phyloP scores from a whole-genome alignment of 2,113 vertebrate genomes.

The Pungitius pungitius region DNA sequence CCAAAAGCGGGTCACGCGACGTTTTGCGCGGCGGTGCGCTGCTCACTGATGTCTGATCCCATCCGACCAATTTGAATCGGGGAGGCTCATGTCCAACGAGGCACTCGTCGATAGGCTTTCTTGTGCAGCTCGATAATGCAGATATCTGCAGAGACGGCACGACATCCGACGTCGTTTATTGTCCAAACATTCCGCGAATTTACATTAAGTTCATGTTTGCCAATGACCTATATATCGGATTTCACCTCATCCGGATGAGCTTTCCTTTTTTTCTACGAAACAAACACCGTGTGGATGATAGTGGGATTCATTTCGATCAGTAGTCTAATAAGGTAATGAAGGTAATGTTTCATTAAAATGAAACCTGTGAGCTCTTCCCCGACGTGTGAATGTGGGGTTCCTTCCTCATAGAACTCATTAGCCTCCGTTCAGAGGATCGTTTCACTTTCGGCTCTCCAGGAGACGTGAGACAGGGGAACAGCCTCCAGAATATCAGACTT shows the following conservation, averaged over 20 bases:
- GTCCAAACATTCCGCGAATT: no score
- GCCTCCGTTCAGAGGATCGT: constrained; percentile 21
- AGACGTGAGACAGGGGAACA: constrained; percentile 23
- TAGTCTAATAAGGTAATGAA: neutral
- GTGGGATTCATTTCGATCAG: constrained; percentile 3
- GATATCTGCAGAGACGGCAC: no score
- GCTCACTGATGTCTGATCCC: constrained; percentile 1
- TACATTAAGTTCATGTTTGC: no score
- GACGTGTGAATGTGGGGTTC: constrained; percentile 15
- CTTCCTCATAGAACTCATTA: constrained; percentile 50
- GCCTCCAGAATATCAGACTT: constrained; percentile 21
- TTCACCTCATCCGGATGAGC: no score
- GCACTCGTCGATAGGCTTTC: neutral
- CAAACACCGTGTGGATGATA: neutral
- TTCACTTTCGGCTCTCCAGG: neutral
- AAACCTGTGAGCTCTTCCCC: neutral
- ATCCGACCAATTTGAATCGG: neutral
- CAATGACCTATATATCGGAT: no score
- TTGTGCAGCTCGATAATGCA: neutral
- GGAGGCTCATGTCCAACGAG: neutral
- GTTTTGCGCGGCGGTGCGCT: constrained; percentile 33
- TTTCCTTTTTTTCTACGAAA: constrained; percentile 4
- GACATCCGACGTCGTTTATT: no score
- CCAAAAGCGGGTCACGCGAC: constrained; percentile 14
- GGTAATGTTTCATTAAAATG: constrained; percentile 21